Evolutionary conservation across 1,140 invertebrate genomes (phyloP), one percentile per base, ranked within the genome.

Genomic region (Drosophila lacteicornis): DNA sequence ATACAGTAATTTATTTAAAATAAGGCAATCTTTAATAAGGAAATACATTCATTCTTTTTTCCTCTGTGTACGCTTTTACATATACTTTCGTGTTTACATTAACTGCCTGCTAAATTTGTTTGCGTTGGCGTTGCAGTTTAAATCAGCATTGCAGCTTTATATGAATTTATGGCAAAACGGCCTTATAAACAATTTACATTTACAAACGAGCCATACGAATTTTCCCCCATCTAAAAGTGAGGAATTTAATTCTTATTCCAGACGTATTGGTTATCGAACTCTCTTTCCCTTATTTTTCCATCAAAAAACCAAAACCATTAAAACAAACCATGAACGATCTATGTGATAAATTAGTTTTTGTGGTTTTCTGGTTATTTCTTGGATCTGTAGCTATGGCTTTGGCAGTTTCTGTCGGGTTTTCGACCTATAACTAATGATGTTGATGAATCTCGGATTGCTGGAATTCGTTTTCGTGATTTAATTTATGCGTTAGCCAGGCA

Each of bases 341-440:
- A 57, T 62, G 68, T 80, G 76, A 80, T 79, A 80, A 80, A 80
- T 80, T 80, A 74, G 42, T 71, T 73, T 80, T 45, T 80, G 76
- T 79, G 75, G 76, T 79, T 79, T 60, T 46, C 46, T 66, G 43
- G 38, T 45, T 56, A 40, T 56, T 56, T 56, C 53, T 56, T 56
- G 51, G 8, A 33, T 38, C 19, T 3, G 33, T 3, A 12, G 33
- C 17, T n/a, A 17, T 46, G 17, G 6, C n/a, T 51, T 17, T 11
- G 33, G 1, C 53, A 13, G 53, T 59, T 51, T 45, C 22, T n/a
- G 40, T 59, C 49, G 40, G 42, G 59, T 50, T 58, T 59, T 49
- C 40, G 45, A 79, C 57, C 68, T 73, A 60, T 74, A 80, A 80
- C 78, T 80, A 80, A 80, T 80, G 76, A 80, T 75, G 61, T 58